Percentiles rank a stretch among this genome's conserved stretches.
These are phyloP conservation scores for Prochilodus magdalenae DNA, from an alignment of 2,113 vertebrate genomes.

Conservation along the genomic window DNA sequence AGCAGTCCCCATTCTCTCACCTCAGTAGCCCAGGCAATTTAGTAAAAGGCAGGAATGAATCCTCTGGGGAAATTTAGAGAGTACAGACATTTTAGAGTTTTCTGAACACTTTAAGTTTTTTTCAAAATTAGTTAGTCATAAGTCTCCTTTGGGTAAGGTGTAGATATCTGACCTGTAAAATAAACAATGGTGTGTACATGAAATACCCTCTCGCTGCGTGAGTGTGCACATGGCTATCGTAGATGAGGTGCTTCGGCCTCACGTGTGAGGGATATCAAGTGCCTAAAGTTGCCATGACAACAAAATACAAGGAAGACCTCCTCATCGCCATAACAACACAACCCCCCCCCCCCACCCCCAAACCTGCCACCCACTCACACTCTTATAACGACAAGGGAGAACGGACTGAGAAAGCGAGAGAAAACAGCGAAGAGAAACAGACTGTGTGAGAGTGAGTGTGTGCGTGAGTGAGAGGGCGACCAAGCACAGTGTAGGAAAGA, in stretches of 20 bases:
- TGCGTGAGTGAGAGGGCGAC: background rate
- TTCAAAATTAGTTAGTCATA: too few relatives aligned
- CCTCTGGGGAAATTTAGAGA: background rate
- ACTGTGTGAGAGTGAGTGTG: background rate
- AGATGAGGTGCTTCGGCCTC: conserved; percentile 55
- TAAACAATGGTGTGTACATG: conserved; percentile 9
- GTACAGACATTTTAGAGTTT: background rate
- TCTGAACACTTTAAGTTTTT: too few relatives aligned
- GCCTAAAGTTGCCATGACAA: conserved; percentile 76
- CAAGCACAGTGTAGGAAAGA: too few relatives aligned
- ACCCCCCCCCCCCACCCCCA: background rate
- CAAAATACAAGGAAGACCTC: conserved; percentile 74
- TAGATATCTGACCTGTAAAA: conserved; percentile 4
- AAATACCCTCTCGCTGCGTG: background rate
- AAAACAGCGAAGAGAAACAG: background rate
- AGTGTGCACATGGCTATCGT: conserved; percentile 12
- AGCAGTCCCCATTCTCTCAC: background rate
- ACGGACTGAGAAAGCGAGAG: background rate
- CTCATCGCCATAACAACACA: conserved; percentile 76
- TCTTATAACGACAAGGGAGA: conserved; percentile 55
- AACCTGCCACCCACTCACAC: conserved; percentile 56
- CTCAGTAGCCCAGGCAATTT: background rate
- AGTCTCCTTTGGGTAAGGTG: background rate
- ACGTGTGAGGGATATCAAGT: conserved; percentile 68
- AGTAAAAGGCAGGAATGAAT: background rate